Evolutionary conservation across 2,797 vertebrate species (phyloP), one percentile per base, ranked within the genome.

Genomic region (Setipinna tenuifilis): DNA sequence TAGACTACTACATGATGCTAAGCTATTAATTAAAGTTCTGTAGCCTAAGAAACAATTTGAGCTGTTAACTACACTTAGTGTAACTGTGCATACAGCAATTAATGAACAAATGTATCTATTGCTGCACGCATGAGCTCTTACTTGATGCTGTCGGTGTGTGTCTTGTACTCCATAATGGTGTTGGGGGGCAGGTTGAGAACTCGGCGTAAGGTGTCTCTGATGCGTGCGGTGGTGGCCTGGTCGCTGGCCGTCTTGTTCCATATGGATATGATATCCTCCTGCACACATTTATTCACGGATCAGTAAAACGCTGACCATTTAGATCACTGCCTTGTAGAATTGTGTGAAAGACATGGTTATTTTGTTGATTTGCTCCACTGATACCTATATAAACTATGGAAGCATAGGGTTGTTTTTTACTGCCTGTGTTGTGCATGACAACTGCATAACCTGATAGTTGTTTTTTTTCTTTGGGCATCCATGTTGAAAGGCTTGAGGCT

Each of bases 121-220:
- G 86, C 57, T 65, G 23, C 82, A 31, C 81, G 62, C 83, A 88
- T 91, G 86, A 85, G 85, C 90, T 93, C 96, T 95, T 94, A 97
- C 96, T 97, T 97, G 91, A 97, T 96, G 93, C 96, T 97, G 95
- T 97, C 96, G 50, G 95, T 97, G 90, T 97, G 96, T 14, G 95
- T 97, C 93, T 97, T 97, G 93, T 97, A 97, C 92, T 97, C 96
- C 96, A 97, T 97, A 88, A 97, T 96, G 90, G 96, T 97, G 91
- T 97, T 97, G 83, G 96, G 96, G 0, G 96, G 96, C 81, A 97
- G 94, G 91, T 97, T 97, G 71, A 97, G 94, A 84, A 97, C 96
- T 90, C 96, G 82, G 28, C 96, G 95, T 80, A 97, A 91, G 0
- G 96, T 97, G 92, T 97, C 96, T 91, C 96, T 93, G 90, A 97